These are phyloP conservation scores for Pica pica DNA, from an alignment of 2,113 vertebrate species.

Conservation along the genomic window DNA sequence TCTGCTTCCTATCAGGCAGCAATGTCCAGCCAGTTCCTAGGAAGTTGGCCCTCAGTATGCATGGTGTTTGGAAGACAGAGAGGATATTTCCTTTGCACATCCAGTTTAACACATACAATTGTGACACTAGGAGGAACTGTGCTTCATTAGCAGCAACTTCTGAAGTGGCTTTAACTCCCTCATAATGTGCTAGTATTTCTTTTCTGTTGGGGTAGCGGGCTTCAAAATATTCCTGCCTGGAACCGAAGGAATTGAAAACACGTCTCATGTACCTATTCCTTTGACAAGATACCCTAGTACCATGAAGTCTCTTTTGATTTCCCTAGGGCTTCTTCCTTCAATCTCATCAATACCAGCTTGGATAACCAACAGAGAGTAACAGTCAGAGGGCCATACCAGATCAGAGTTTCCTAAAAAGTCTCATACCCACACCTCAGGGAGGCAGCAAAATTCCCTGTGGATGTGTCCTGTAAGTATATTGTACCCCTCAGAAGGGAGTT, in stretches of 20 bases:
- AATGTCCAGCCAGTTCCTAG: background rate
- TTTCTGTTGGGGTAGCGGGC: background rate
- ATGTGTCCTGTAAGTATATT: too few relatives aligned
- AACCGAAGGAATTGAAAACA: background rate
- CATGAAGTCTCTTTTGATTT: background rate
- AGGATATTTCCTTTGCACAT: background rate
- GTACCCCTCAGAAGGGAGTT: background rate
- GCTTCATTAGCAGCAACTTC: background rate
- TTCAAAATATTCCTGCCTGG: background rate
- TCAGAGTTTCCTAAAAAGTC: background rate
- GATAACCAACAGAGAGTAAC: background rate
- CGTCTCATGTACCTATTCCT: background rate
- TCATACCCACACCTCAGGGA: background rate
- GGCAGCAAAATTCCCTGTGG: background rate
- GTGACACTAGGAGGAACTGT: background rate
- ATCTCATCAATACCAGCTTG: background rate
- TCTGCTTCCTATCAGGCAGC: background rate
- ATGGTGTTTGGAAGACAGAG: background rate
- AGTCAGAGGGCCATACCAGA: background rate
- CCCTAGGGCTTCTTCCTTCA: background rate
- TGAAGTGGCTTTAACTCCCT: background rate
- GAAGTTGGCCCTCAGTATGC: background rate
- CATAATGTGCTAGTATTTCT: background rate
- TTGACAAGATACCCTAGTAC: background rate
- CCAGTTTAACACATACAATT: background rate